A percentile compares a stretch with the other conserved stretches of the same genome.
phyloP scores from a whole-genome alignment of 2,797 vertebrate genomes.

The Schizopygopsis malacanthus region DNA sequence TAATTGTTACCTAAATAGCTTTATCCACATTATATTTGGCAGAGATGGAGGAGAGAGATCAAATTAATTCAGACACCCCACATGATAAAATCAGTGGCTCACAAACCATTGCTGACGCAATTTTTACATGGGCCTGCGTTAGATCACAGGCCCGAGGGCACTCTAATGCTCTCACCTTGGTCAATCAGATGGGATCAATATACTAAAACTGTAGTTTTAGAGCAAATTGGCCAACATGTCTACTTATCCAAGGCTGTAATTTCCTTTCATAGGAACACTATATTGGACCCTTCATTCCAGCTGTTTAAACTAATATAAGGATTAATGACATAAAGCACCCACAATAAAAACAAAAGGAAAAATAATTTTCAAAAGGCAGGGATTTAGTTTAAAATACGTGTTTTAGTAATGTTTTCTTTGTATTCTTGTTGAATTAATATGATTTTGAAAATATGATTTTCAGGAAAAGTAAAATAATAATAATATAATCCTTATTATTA shows the following conservation, averaged over 20 bases:
- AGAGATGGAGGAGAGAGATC: conserved; percentile 21
- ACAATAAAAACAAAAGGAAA: neutral
- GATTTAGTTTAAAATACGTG: neutral
- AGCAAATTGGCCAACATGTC: conserved; percentile 37
- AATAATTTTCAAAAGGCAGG: neutral
- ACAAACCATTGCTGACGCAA: conserved; percentile 45
- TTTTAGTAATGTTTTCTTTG: neutral
- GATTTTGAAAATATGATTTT: neutral
- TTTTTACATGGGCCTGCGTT: conserved; percentile 29
- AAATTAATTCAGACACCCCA: conserved; percentile 43
- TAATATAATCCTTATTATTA: no score
- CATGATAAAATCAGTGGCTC: conserved; percentile 48
- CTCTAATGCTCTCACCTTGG: conserved; percentile 53
- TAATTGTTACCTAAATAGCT: conserved; percentile 61
- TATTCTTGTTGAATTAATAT: neutral
- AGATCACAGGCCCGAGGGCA: conserved; percentile 48
- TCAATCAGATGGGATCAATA: conserved; percentile 52
- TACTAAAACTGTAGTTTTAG: conserved; percentile 52
- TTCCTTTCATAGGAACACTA: conserved; percentile 35
- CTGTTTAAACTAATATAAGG: conserved; percentile 5
- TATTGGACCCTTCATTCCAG: conserved; percentile 7
- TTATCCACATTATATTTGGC: conserved; percentile 53
- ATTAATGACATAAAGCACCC: neutral
- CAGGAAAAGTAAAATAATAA: neutral
- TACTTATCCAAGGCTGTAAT: conserved; percentile 30